Conservation (phyloP, 1,140 invertebrate genomes). For the Calliphora vicina region DNA sequence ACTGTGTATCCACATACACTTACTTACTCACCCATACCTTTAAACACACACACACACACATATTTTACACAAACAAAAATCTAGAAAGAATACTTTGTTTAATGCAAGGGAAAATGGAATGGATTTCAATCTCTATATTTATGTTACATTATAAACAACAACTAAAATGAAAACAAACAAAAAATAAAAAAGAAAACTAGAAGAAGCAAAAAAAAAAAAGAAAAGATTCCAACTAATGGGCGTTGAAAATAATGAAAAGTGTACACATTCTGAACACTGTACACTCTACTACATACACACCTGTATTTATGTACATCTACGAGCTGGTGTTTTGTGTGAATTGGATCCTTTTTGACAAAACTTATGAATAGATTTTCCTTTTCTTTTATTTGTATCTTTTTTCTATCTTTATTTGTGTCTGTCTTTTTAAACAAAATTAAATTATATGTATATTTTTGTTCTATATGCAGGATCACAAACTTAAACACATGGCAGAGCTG, state of each 20-base stretch:
- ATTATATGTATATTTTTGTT: neutral
- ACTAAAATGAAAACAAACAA: neutral
- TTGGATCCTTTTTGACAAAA: neutral
- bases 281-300: neutral
- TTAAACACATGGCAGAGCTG: constrained; percentile 97
- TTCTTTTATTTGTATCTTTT: neutral
- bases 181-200: neutral
- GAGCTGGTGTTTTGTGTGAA: neutral
- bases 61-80: neutral
- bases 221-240: constrained; percentile 19
- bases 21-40: too few species aligned
- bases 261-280: constrained; percentile 9
- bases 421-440: neutral
- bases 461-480: constrained; percentile 86
- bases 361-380: neutral
- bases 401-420: neutral
- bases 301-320: neutral
- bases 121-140: neutral
- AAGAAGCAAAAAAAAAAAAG: neutral
- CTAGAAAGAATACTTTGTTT: constrained; percentile 18
- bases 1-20: neutral
- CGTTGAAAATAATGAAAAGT: constrained; percentile 33
- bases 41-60: too few species aligned
- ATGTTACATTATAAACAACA: neutral
- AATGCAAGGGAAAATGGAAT: constrained; percentile 26